phyloP scores from a whole-genome alignment of 2,888 invertebrate genomes.

The Julus scanicus region DNA sequence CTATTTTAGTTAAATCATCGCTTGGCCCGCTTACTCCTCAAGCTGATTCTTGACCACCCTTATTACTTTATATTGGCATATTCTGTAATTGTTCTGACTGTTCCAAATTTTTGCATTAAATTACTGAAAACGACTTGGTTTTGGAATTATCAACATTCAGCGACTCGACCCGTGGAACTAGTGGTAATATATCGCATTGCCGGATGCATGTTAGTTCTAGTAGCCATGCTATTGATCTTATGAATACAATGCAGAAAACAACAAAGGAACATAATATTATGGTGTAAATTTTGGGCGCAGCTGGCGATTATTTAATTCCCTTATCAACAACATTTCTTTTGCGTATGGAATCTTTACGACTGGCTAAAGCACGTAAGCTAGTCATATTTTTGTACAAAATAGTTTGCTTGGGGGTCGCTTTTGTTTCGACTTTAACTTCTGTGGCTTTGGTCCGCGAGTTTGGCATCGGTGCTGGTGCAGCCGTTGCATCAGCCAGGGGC shows the following conservation, averaged over 20 bases:
- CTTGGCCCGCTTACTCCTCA: not conserved
- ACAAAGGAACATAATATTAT: not conserved
- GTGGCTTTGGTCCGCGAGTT: not conserved
- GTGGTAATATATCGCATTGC: too few relatives aligned
- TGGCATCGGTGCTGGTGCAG: not conserved
- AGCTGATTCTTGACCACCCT: not conserved
- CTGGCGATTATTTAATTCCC: not conserved
- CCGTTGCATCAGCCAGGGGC: not conserved
- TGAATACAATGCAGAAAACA: not conserved
- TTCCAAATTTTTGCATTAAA: constrained; percentile 39
- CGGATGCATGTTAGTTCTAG: too few relatives aligned
- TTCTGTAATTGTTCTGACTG: constrained; percentile 36
- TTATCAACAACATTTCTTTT: not conserved
- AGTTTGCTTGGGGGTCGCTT: not conserved
- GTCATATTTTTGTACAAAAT: not conserved
- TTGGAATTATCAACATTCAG: not conserved
- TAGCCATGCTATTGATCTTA: too few relatives aligned
- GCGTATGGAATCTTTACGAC: not conserved
- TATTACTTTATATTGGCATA: not conserved
- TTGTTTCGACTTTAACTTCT: not conserved
- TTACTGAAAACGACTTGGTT: constrained; percentile 8
- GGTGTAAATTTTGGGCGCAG: not conserved
- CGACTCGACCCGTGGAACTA: too few relatives aligned
- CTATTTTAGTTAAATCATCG: not conserved
- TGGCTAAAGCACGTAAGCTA: not conserved